phyloP scores from a whole-genome alignment of 2,113 vertebrate genomes.

The Myiopsitta monachus region DNA sequence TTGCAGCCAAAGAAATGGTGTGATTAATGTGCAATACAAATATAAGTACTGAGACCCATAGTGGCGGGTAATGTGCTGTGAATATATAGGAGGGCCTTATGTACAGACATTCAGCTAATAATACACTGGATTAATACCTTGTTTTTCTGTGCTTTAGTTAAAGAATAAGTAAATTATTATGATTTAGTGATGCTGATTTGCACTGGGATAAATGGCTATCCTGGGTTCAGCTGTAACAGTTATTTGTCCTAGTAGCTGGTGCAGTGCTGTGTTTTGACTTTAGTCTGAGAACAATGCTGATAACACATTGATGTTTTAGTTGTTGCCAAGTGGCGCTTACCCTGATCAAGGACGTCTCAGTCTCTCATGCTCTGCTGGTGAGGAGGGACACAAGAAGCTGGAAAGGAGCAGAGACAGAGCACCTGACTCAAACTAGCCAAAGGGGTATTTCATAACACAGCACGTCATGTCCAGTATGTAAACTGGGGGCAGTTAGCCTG shows the following conservation, averaged over 20 bases:
- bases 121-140: background rate
- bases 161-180: background rate
- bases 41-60: background rate
- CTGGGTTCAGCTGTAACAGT: background rate
- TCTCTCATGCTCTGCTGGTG: background rate
- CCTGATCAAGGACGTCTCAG: background rate
- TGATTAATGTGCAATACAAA: background rate
- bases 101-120: background rate
- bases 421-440: background rate
- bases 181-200: background rate
- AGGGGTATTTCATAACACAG: background rate
- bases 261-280: background rate
- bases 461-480: background rate
- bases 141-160: background rate
- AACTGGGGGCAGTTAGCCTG: background rate
- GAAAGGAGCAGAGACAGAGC: background rate
- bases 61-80: background rate
- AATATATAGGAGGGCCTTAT: background rate
- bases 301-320: background rate
- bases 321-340: background rate
- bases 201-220: background rate
- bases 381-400: background rate
- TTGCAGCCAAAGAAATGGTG: background rate
- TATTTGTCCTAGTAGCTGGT: background rate
- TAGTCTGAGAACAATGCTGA: background rate